Conservation (phyloP, 2,888 invertebrate genomes). For the Homarus gammarus region DNA sequence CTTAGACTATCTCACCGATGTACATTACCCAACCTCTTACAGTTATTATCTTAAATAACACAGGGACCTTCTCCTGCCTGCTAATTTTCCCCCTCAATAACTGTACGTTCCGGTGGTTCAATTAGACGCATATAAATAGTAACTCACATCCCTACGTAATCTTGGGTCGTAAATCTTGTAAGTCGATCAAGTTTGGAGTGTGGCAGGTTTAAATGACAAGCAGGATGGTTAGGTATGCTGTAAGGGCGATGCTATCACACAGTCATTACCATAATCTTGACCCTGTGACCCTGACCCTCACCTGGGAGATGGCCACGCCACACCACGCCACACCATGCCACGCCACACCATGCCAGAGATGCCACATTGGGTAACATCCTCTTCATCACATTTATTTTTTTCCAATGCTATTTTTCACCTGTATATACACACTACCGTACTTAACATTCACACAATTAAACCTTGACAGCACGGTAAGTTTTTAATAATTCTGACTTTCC, state of each 20-base stretch:
- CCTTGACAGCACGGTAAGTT: too few species aligned
- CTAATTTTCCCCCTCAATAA: not conserved
- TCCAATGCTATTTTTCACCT: too few species aligned
- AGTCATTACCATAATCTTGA: not conserved
- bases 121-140: not conserved
- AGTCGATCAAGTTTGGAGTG: not conserved
- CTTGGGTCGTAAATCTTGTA: not conserved
- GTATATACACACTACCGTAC: too few species aligned
- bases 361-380: too few species aligned
- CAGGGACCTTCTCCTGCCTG: too few species aligned
- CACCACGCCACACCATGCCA: too few species aligned
- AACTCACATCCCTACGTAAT: not conserved
- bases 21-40: not conserved
- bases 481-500: too few species aligned
- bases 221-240: not conserved
- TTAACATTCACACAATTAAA: too few species aligned
- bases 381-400: too few species aligned
- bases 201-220: not conserved
- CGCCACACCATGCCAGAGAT: too few species aligned
- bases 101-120: not conserved
- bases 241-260: constrained; percentile 4
- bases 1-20: not conserved
- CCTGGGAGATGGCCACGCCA: not conserved
- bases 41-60: not conserved
- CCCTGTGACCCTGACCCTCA: not conserved